Conservation (phyloP, 1,140 invertebrate genomes). For the Pollicipes pollicipes region DNA sequence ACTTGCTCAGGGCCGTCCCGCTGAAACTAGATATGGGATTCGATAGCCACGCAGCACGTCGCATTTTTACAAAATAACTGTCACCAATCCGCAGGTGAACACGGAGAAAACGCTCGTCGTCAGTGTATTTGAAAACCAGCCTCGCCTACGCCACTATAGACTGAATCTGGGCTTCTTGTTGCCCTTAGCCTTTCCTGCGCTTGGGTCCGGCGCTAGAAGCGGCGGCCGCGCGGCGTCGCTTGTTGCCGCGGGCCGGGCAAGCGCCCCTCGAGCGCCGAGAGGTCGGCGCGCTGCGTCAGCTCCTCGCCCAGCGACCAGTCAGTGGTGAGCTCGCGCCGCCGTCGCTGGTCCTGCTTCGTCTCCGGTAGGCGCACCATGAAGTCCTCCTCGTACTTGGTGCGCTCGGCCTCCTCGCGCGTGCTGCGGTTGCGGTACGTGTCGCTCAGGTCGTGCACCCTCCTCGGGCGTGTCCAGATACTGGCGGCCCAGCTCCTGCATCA, state of each 20-base stretch:
- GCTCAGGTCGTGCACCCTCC: constrained; percentile 56
- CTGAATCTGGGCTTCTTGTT: not conserved
- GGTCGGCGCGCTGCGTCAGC: constrained; percentile 32
- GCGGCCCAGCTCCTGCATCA: constrained; percentile 74
- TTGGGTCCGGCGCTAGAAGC: not conserved
- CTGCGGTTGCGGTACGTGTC: constrained; percentile 43
- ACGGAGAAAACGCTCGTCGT: too few species aligned
- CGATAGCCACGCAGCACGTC: too few species aligned
- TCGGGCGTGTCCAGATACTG: constrained; percentile 82
- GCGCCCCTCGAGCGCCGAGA: not conserved
- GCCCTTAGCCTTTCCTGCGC: not conserved
- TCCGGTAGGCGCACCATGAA: constrained; percentile 72
- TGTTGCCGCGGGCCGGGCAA: not conserved
- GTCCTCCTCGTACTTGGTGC: constrained; percentile 69
- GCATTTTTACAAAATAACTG: too few species aligned
- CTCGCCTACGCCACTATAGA: too few species aligned
- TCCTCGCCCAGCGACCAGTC: constrained; percentile 60
- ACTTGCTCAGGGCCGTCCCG: too few species aligned
- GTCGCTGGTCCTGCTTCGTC: constrained; percentile 70
- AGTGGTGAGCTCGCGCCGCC: constrained; percentile 46
- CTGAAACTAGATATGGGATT: too few species aligned
- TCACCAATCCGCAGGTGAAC: too few species aligned
- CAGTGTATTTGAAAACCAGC: too few species aligned
- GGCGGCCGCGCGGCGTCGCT: not conserved
- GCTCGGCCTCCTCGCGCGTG: constrained; percentile 40